These are phyloP conservation scores for Eulacestoma nigropectus DNA, from an alignment of 2,113 vertebrate species.

Conservation along the genomic window DNA sequence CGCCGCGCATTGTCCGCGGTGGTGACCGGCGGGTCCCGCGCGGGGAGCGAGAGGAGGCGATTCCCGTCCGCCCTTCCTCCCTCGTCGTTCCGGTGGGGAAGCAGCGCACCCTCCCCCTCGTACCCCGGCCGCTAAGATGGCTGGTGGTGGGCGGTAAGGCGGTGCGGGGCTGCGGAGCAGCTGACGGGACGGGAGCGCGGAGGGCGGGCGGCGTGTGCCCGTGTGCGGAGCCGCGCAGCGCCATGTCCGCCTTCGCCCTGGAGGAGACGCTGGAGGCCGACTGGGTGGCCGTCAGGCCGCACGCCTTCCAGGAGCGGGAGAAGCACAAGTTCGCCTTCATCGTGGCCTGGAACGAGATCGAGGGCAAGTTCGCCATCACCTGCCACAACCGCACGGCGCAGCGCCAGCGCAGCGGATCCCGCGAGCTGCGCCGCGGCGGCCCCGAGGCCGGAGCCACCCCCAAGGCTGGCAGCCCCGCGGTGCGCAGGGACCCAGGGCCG, in stretches of 20 bases:
- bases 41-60: neutral
- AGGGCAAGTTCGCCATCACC: conserved; percentile 95
- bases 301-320: conserved; percentile 90
- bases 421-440: conserved; percentile 56
- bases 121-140: conserved; percentile 46
- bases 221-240: neutral
- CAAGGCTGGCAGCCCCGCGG: conserved; percentile 7
- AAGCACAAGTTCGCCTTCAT: conserved; percentile 95
- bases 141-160: conserved; percentile 20
- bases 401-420: conserved; percentile 79
- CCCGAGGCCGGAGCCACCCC: neutral
- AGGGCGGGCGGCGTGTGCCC: neutral
- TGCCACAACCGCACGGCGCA: conserved; percentile 95
- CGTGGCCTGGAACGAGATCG: conserved; percentile 96
- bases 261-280: conserved; percentile 92
- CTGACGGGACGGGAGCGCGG: neutral
- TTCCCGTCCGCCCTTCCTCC: neutral
- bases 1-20: neutral
- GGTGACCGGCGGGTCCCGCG: neutral
- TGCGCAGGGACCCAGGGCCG: conserved; percentile 16
- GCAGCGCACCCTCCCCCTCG: neutral
- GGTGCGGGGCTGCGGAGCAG: neutral
- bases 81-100: neutral
- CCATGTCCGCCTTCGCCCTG: conserved; percentile 84
- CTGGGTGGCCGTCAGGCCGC: conserved; percentile 92